Base-by-base conservation (phyloP, 2,888 invertebrate species). In the Megastigmus dorsalis region DNA sequence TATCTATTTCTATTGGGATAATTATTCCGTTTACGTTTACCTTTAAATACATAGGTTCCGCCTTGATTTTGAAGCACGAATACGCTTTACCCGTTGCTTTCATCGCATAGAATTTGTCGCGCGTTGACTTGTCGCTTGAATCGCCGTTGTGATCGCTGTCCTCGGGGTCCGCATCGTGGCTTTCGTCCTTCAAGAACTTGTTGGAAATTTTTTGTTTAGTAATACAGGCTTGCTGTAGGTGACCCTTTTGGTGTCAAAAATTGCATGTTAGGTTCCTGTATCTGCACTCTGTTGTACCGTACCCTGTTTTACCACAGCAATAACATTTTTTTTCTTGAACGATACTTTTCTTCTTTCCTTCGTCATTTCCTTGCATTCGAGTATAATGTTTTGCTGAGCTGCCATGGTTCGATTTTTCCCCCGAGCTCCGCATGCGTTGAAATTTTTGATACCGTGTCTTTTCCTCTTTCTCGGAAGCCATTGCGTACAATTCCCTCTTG, bases 241-340 rank as follows among this genome's bases (percentile, higher is more conserved):
- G 70, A 13, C 70, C 70, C 15, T 70, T 75, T n/a, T 30, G 30
- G 52, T 71, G 59, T 54, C 66, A 75, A 43, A 70, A 70, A 33
- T 38, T 18, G 74, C 74, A 74, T 50, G 9, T 10, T 59, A 43
- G 43, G 18, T 2, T 59, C 70, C 15, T 60, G 52, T 70, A 60
- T 54, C 43, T 59, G 65, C 75, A 75, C 26, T 18, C 7, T 15
- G 3, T 50, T 1, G 60, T 52, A 38, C 7, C 33, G 36, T 75
- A 13, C 0, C 41, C 41, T n/a, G 41, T 10, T 3, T n/a, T 41
- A 13, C 41, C 41, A 13, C 10, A 41, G 41, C 41, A 41, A 13
- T n/a, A 41, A 13, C 41, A 41, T 33, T 5, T 33, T 33, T 5
- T 33, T 33, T 33, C 33, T 5, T 33, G 2, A 33, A 33, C 9